Conservation (phyloP, 2,113 vertebrate species). For the Eolophus roseicapilla region DNA sequence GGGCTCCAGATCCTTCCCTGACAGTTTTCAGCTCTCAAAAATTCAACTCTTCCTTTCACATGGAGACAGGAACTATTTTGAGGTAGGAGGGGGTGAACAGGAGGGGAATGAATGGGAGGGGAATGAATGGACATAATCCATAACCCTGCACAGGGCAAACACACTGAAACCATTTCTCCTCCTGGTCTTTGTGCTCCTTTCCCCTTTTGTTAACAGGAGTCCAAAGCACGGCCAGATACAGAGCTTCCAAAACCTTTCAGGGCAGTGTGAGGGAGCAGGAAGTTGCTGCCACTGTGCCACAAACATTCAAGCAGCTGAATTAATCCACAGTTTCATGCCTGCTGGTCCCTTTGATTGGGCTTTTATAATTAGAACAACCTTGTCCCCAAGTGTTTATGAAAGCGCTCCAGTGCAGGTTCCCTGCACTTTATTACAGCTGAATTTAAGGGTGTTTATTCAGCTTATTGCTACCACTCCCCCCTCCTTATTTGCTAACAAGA, state of each 20-base stretch:
- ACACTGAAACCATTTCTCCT: not conserved
- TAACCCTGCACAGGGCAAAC: not conserved
- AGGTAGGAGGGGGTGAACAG: not conserved
- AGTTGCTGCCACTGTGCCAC: not conserved
- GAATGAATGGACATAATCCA: not conserved
- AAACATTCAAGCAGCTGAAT: not conserved
- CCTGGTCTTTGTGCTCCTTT: not conserved
- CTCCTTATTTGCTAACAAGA: not conserved
- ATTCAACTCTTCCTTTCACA: not conserved
- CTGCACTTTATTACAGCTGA: slow-evolving; percentile 2
- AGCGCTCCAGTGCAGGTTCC: not conserved
- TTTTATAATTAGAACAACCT: slow-evolving; percentile 50
- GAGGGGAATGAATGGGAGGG: not conserved
- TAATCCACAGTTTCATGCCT: slow-evolving; percentile 15
- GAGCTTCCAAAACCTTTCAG: not conserved
- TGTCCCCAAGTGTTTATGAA: not conserved
- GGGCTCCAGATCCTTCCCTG: not conserved
- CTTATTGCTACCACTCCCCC: slow-evolving; percentile 8
- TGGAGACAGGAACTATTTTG: not conserved
- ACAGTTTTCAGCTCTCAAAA: not conserved
- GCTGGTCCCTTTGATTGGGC: not conserved
- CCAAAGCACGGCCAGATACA: not conserved
- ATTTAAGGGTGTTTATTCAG: slow-evolving; percentile 25
- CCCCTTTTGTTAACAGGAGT: not conserved
- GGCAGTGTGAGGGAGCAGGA: not conserved